Base-by-base conservation (phyloP, 2,113 vertebrate species). In the Beaufortia kweichowensis region DNA sequence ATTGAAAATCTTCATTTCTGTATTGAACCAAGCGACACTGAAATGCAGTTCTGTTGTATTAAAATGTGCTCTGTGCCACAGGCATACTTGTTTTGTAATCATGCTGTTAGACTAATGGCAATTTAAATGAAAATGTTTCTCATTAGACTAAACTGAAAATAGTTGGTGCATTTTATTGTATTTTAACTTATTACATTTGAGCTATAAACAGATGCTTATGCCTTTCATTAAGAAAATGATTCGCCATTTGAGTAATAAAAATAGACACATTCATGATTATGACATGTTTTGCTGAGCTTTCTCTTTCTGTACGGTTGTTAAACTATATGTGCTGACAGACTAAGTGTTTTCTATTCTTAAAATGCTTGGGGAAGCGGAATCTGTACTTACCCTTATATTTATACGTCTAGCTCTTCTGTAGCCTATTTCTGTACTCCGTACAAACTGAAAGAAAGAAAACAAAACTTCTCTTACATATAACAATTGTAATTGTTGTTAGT, bases 121-220 rank as follows among this genome's bases (percentile, higher is more conserved):
- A 46, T 35, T 33, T 62, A 63, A 53, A 60, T 69, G 59, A 33
- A 41, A 70, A 78, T 78, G 57, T 55, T 26, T 43, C 67, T 63
- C 57, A 63, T 70, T 29, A 70, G 61, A 63, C 56, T 71, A 61
- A 61, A 70, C 50, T 67, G 64, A 77, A 77, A 57, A 59, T 56
- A 48, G 64, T 66, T 41, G 56, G 63, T 31, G 50, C 19, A 50
- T 57, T 46, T 56, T 66, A 43, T 46, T 48, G 56, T 59, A 31
- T 68, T 57, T 77, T 23, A 70, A 56, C 48, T 21, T 67, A 68
- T 59, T 77, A 67, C 56, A 46, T 67, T 76, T 59, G 14, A 59
- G 53, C 63, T 46, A 6, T 26, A 23, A 70, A 70, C 12, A 3
- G 67, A 56, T 70, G 67, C 23, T 70, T 29, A 56, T 56, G 67